phyloP scores from a whole-genome alignment of 2,113 vertebrate species.

The Trogon surrucura region DNA sequence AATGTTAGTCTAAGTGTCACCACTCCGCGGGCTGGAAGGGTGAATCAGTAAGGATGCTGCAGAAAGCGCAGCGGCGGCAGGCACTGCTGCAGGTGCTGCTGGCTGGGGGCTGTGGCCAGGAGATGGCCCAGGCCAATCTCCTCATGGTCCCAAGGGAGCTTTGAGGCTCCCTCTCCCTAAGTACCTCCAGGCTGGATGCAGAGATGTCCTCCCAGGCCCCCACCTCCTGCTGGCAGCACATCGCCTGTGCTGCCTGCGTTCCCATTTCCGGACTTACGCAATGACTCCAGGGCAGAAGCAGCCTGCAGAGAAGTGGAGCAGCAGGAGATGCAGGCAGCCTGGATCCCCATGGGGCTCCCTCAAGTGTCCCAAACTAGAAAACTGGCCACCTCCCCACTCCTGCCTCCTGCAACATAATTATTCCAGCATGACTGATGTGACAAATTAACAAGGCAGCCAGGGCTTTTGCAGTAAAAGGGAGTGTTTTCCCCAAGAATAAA shows the following conservation, averaged over 20 bases:
- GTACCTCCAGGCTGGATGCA: neutral
- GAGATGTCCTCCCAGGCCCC: too few species aligned
- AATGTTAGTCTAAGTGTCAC: rapidly evolving
- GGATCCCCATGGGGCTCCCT: neutral
- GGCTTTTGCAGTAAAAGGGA: slow-evolving; percentile 21
- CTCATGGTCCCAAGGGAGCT: neutral
- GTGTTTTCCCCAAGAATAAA: slow-evolving; percentile 39
- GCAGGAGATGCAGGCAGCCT: neutral
- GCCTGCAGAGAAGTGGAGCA: neutral
- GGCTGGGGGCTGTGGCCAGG: neutral
- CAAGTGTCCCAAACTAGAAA: slow-evolving; percentile 25
- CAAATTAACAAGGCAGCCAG: slow-evolving; percentile 35
- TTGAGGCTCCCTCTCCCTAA: neutral
- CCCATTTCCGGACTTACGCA: neutral
- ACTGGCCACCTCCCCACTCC: neutral
- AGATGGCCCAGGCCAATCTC: neutral
- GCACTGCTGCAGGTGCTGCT: slow-evolving; percentile 32
- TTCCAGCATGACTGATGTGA: slow-evolving; percentile 20
- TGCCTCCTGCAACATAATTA: neutral
- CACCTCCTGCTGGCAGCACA: neutral
- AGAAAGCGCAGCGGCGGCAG: neutral
- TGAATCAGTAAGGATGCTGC: neutral
- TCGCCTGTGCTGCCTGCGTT: neutral
- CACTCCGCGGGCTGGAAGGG: neutral
- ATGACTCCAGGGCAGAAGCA: neutral